Percentiles rank a stretch among this genome's conserved stretches.
Conservation (phyloP, 2,113 vertebrate genomes). For the Podarcis raffonei region DNA sequence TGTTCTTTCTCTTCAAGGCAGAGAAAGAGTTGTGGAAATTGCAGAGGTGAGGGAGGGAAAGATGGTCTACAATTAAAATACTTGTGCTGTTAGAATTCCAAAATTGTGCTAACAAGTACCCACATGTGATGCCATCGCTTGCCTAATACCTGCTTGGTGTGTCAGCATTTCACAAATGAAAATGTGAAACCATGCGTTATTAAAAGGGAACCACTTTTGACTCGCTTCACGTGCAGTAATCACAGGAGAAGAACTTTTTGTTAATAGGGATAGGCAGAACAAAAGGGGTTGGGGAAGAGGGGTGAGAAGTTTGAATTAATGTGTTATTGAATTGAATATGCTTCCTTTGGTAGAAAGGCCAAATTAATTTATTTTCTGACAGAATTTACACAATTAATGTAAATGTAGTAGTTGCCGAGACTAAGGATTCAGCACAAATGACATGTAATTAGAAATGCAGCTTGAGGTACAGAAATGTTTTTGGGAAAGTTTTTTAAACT, state of each 20-base stretch:
- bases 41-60: no score
- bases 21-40: not conserved
- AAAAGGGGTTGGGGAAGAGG: not conserved
- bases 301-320: not conserved
- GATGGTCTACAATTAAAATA: not conserved
- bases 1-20: not conserved
- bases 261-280: not conserved
- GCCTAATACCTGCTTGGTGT: slow-evolving; percentile 15
- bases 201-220: slow-evolving; percentile 17
- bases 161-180: slow-evolving; percentile 27
- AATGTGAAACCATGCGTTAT: slow-evolving; percentile 9
- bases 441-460: not conserved
- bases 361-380: not conserved
- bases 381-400: not conserved
- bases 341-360: not conserved
- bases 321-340: not conserved
- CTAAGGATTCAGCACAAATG: not conserved
- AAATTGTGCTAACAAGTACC: not conserved
- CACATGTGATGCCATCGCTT: slow-evolving; percentile 15
- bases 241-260: slow-evolving; percentile 15
- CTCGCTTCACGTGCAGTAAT: slow-evolving; percentile 29
- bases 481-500: not conserved
- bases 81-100: not conserved
- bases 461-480: not conserved
- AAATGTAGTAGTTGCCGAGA: not conserved